phyloP scores from a whole-genome alignment of 2,797 vertebrate species.

The Ibycter americanus region DNA sequence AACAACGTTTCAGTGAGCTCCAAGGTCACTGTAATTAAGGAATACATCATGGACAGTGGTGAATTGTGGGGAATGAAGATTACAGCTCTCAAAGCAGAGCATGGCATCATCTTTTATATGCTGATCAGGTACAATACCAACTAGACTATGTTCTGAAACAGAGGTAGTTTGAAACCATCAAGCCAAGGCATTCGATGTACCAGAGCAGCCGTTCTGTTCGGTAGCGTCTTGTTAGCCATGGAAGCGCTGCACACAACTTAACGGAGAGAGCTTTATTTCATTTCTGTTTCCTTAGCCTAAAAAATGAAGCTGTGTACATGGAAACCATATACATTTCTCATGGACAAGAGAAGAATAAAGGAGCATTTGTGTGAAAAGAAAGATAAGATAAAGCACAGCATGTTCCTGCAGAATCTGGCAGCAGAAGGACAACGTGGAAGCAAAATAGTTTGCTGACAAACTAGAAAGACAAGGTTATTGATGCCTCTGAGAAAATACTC shows the following conservation, averaged over 20 bases:
- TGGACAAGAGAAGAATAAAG: slow-evolving; percentile 13
- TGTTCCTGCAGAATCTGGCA: slow-evolving; percentile 48
- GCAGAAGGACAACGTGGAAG: slow-evolving; percentile 52
- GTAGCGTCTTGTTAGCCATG: background rate
- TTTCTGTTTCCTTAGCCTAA: slow-evolving; percentile 44
- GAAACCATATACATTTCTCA: slow-evolving; percentile 15
- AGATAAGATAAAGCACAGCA: background rate
- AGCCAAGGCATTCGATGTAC: accelerated
- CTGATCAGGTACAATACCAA: background rate
- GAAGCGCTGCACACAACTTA: background rate
- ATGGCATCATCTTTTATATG: background rate
- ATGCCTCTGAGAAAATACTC: slow-evolving; percentile 41
- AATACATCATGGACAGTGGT: background rate
- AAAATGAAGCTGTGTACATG: slow-evolving; percentile 35
- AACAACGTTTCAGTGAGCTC: background rate
- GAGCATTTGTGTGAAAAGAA: slow-evolving; percentile 11
- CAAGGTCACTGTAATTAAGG: background rate
- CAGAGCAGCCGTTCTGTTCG: background rate
- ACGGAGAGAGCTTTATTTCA: slow-evolving; percentile 38
- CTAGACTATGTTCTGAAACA: background rate
- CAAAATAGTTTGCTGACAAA: slow-evolving; percentile 42
- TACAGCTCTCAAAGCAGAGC: background rate
- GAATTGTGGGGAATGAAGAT: background rate
- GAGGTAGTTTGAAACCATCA: background rate
- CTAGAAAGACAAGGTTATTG: slow-evolving; percentile 51